Evolutionary conservation across 1,140 invertebrate genomes (phyloP).

Genomic region (Aphelinus certus): DNA sequence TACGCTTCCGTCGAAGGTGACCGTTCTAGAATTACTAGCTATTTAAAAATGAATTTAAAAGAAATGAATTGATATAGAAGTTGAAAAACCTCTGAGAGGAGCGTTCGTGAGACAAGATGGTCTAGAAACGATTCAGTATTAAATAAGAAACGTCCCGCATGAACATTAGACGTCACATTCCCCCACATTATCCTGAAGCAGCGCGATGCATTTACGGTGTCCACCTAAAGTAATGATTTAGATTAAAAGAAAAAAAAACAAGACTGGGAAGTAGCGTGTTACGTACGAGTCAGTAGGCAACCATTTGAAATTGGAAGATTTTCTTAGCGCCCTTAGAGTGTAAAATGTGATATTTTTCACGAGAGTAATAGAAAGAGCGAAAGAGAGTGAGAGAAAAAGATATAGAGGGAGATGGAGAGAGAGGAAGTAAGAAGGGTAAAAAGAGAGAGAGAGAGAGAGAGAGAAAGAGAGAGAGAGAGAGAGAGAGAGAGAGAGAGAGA

Average conservation of each 20-base stretch:
- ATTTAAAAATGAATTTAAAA: constrained; percentile 6
- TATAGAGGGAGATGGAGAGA: background rate
- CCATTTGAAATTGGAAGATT: constrained; percentile 39
- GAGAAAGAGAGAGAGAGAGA: constrained; percentile 28
- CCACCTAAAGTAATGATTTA: constrained; percentile 43
- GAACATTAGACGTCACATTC: constrained; percentile 43
- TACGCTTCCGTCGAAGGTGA: constrained; percentile 28
- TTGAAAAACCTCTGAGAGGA: constrained; percentile 25
- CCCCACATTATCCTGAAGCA: constrained; percentile 44
- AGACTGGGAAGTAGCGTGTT: constrained; percentile 43
- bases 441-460: constrained; percentile 31
- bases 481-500: constrained; percentile 26
- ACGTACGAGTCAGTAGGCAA: constrained; percentile 41
- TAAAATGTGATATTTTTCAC: constrained; percentile 45
- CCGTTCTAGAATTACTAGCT: constrained; percentile 1
- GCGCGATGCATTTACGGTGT: constrained; percentile 42
- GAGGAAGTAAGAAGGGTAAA: background rate
- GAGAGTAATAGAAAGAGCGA: constrained; percentile 18
- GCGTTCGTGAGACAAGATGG: constrained; percentile 29
- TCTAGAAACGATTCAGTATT: constrained; percentile 43
- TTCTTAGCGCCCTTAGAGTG: constrained; percentile 43
- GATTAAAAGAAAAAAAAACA: constrained; percentile 41
- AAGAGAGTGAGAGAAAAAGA: background rate
- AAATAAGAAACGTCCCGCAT: constrained; percentile 43
- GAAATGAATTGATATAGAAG: constrained; percentile 12